Evolutionary conservation across 2,888 invertebrate species (phyloP), one percentile per base, ranked within the genome.

Genomic region (Caenorhabditis panamensis): DNA sequence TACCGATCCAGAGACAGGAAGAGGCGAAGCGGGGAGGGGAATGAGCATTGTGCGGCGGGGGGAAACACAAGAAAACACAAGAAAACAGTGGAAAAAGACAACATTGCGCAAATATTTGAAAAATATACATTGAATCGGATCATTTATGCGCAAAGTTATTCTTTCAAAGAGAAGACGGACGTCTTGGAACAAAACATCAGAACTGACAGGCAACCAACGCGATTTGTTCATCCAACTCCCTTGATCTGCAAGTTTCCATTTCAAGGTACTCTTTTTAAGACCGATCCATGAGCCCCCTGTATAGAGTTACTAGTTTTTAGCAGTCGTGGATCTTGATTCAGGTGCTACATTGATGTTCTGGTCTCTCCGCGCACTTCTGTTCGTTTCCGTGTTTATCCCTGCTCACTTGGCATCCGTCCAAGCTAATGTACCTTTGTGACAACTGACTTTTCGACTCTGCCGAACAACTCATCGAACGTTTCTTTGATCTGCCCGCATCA

Each of bases 51-150:
- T 22, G 44, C 47, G 47, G 62, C 28, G 26, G 51, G 41, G 47
- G 61, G 53, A 67, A 31, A 31, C 31, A 31, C 5, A 6, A 9
- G 31, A 51, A n/a, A n/a, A n/a, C n/a, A n/a, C n/a, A 72, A 69
- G 67, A 49, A 82, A 68, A 71, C 51, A 54, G 54, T 26, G 44
- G 37, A 69, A 13, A 28, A 62, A 71, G 71, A 71, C 71, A 71
- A 61, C 28, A 56, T 59, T 56, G 61, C 26, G 71, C 56, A 73
- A 69, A 73, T 76, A 76, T 76, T n/a, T n/a, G n/a, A n/a, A n/a
- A n/a, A n/a, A n/a, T n/a, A n/a, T n/a, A n/a, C n/a, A n/a, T 76
- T 68, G 67, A 62, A 56, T 61, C 61, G 53, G 54, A 64, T 66
- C 59, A 66, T 49, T 72, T 66, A 31, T 36, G 44, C 36, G 24